Evolutionary conservation across 2,888 invertebrate species (phyloP), one percentile per base, ranked within the genome.

Genomic region (Griposia aprilina): DNA sequence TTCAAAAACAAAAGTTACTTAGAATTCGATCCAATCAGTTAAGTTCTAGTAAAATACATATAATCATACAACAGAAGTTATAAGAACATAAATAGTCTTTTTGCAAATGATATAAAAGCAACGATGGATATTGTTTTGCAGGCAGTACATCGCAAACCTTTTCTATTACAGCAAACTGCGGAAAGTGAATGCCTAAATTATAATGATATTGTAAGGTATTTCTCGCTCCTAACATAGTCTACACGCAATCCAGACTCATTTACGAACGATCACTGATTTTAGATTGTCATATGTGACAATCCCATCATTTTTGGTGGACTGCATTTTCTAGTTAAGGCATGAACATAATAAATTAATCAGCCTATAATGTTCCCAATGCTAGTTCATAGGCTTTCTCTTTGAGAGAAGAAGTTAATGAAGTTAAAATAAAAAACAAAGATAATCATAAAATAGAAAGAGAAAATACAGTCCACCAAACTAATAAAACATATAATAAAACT

Each of bases 161-260:
- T 89, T 85, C 73, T 80, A 86, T 89, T 90, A 79, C 86, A 89
- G 86, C 88, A 85, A 85, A 75, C 83, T 68, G 88, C 89, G 80
- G 88, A 89, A 87, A 84, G 84, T 87, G 89, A 89, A 86, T 89
- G 88, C 82, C 80, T 89, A 83, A 87, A 90, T 87, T 89, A 84
- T 87, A 88, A 88, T 82, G 89, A 89, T 83, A 84, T 89, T 84
- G 88, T 89, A 86, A 89, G 88, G 88, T 89, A 89, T 89, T 88
- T 85, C 65, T 85, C 57, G 57, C 45, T 87, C 76, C 52, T 85
- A 78, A 78, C 74, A n/a, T 83, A 73, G 67, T 81, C 17, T 52
- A 81, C 88, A 88, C 85, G 87, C 85, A 79, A 81, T 55, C 20
- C 60, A 62, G 66, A 72, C 71, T 52, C 75, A 85, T 79, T 75